phyloP scores from a whole-genome alignment of 2,113 vertebrate species.

The Amblyornis subalaris region DNA sequence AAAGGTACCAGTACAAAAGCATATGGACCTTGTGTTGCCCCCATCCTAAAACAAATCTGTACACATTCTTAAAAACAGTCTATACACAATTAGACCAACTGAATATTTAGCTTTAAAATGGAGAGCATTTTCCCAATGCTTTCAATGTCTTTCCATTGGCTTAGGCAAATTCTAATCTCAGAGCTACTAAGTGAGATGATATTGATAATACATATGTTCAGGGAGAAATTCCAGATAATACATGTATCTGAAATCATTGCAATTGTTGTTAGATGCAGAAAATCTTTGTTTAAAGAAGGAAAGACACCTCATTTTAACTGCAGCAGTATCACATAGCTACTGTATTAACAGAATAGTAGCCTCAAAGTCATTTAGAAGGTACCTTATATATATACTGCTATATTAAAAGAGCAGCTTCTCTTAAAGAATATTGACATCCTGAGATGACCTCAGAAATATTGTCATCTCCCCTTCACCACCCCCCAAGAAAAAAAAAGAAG shows the following conservation, averaged over 20 bases:
- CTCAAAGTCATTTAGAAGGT: neutral
- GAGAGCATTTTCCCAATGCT: neutral
- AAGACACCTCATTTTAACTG: neutral
- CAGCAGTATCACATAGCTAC: neutral
- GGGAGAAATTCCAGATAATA: neutral
- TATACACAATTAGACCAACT: neutral
- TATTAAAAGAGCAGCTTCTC: neutral
- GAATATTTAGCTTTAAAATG: neutral
- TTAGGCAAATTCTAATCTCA: neutral
- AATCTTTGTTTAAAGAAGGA: neutral
- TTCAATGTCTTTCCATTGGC: neutral
- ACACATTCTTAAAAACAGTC: neutral
- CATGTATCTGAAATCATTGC: neutral
- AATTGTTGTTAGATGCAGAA: neutral
- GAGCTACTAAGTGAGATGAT: neutral
- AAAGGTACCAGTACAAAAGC: neutral
- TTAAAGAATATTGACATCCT: neutral
- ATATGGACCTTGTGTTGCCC: neutral
- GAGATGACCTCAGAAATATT: neutral
- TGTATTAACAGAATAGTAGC: neutral
- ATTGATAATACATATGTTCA: neutral
- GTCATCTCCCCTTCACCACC: neutral
- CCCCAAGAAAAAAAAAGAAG: neutral
- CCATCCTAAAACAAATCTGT: neutral
- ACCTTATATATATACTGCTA: neutral